Percentiles rank a stretch among this genome's conserved stretches.
phyloP scores from a whole-genome alignment of 2,797 vertebrate species.

The Amphiprion clarkii region DNA sequence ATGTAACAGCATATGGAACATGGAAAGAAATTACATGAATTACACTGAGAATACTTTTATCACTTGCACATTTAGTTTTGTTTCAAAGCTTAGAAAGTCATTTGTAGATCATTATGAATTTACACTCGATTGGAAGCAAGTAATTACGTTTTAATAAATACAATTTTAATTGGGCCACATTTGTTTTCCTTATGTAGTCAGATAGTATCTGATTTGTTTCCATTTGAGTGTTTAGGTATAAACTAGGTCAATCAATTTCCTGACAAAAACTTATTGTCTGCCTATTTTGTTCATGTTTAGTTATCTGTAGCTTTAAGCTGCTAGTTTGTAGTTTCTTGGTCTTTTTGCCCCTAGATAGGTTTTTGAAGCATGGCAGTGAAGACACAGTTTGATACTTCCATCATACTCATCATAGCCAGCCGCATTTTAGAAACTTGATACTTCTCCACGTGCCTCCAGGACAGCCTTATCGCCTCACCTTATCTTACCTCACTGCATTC shows the following conservation, averaged over 20 bases:
- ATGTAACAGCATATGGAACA: not conserved
- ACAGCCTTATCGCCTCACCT: slow-evolving; percentile 30
- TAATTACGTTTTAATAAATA: slow-evolving; percentile 48
- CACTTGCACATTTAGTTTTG: slow-evolving; percentile 2
- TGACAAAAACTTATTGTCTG: slow-evolving; percentile 28
- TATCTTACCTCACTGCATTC: slow-evolving; percentile 22
- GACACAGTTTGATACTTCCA: slow-evolving; percentile 25
- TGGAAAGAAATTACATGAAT: slow-evolving; percentile 4
- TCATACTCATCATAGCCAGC: slow-evolving; percentile 10
- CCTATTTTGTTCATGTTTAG: slow-evolving; percentile 16
- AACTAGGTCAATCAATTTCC: slow-evolving; percentile 62
- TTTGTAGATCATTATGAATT: slow-evolving; percentile 53
- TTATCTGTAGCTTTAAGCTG: slow-evolving; percentile 1
- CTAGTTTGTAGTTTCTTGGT: not conserved
- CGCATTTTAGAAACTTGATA: slow-evolving; percentile 30
- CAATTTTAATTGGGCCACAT: not conserved
- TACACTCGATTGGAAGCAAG: slow-evolving; percentile 44
- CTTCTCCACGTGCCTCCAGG: slow-evolving; percentile 11
- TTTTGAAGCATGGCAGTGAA: slow-evolving; percentile 13
- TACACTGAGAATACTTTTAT: slow-evolving; percentile 30
- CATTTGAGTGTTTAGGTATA: slow-evolving; percentile 9
- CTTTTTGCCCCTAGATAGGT: slow-evolving; percentile 16
- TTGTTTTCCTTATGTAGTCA: slow-evolving; percentile 1
- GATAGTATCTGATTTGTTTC: slow-evolving; percentile 36
- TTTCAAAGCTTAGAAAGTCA: slow-evolving; percentile 31